phyloP scores from a whole-genome alignment of 2,888 invertebrate genomes.

The Hydrotaea cyrtoneurina region DNA sequence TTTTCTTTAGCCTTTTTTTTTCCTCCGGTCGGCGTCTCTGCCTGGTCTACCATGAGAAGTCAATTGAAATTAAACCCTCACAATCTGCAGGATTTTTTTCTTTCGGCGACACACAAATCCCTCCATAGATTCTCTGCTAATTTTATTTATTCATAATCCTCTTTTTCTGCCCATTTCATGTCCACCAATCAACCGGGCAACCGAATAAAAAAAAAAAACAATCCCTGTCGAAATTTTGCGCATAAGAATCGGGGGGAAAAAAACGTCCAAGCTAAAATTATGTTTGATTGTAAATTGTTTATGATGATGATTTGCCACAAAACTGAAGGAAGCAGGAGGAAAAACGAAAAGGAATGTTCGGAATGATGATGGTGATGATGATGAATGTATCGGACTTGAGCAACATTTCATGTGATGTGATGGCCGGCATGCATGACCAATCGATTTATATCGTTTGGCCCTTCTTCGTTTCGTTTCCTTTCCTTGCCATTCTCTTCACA shows the following conservation, averaged over 20 bases:
- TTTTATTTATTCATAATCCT: constrained; percentile 9
- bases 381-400: constrained; percentile 6
- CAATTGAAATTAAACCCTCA: constrained; percentile 1
- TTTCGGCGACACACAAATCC: not conserved
- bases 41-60: not conserved
- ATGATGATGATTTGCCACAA: constrained; percentile 19
- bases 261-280: constrained; percentile 3
- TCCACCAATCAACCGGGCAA: not conserved
- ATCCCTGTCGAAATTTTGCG: no score
- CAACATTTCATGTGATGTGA: not conserved
- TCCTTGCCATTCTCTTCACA: not conserved
- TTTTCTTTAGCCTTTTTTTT: not conserved
- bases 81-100: no score
- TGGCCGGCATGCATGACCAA: constrained; percentile 40
- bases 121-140: not conserved
- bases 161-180: not conserved
- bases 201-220: no score
- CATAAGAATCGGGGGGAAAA: no score
- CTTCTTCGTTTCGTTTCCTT: not conserved
- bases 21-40: not conserved
- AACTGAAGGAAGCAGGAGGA: no score
- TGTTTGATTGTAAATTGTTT: constrained; percentile 20
- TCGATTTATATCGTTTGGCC: not conserved
- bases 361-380: no score
- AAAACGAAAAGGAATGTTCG: not conserved